Conservation (phyloP, 2,113 vertebrate species). For the Raja brachyura region DNA sequence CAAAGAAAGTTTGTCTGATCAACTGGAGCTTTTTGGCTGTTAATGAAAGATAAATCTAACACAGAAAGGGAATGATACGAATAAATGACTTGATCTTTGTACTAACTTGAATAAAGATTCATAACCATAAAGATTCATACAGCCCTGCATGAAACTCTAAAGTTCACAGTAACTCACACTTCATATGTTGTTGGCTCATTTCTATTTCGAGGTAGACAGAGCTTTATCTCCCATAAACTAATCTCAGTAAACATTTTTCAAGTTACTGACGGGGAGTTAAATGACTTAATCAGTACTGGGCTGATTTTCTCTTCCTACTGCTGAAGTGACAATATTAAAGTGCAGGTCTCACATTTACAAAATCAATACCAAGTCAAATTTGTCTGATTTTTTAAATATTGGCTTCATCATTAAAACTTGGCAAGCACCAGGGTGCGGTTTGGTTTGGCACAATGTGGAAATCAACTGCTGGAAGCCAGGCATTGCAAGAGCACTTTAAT, state of each 20-base stretch:
- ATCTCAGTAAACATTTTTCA: background rate
- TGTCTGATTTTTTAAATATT: background rate
- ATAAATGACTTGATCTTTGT: constrained; percentile 20
- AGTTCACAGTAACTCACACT: background rate
- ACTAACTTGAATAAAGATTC: constrained; percentile 32
- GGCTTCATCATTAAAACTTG: background rate
- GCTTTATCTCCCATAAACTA: background rate
- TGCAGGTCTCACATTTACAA: background rate
- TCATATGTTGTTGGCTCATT: background rate
- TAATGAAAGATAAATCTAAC: constrained; percentile 9
- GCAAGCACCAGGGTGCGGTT: background rate
- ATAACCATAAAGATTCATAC: background rate
- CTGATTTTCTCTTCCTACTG: background rate
- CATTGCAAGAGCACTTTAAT: background rate
- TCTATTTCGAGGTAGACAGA: background rate
- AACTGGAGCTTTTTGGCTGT: constrained; percentile 15
- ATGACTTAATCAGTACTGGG: background rate
- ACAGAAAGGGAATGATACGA: background rate
- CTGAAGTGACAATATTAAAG: background rate
- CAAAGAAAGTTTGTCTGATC: background rate
- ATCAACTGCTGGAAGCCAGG: background rate
- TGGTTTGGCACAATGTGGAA: background rate
- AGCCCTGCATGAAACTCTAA: background rate
- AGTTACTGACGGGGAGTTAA: background rate
- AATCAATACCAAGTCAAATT: background rate